Conservation (phyloP, 2,113 vertebrate species). For the Podarcis raffonei region DNA sequence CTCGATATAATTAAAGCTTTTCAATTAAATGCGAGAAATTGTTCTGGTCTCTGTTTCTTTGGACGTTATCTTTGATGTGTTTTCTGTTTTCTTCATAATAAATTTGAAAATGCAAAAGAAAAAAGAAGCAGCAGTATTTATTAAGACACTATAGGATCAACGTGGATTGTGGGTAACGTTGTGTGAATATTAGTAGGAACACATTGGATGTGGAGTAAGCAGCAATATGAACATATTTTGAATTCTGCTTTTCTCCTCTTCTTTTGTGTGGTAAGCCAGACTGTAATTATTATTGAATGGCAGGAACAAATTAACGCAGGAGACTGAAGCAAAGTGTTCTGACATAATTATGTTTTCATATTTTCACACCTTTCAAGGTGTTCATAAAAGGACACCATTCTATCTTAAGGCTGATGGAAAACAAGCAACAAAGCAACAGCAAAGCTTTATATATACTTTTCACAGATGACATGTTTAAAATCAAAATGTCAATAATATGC, state of each 20-base stretch:
- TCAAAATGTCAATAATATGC: conserved; percentile 44
- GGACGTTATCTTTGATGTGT: too few species aligned
- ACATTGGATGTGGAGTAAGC: background rate
- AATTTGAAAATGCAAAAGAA: too few species aligned
- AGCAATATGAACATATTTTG: background rate
- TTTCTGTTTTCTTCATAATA: too few species aligned
- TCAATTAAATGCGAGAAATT: too few species aligned
- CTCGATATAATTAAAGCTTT: too few species aligned
- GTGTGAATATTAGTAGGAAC: background rate
- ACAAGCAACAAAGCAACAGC: conserved; percentile 50
- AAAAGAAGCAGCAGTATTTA: too few species aligned
- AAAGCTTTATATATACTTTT: conserved; percentile 48
- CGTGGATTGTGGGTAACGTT: too few species aligned
- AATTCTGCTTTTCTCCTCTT: conserved; percentile 15
- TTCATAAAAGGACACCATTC: conserved; percentile 60
- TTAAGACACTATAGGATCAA: background rate
- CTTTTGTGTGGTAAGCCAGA: background rate
- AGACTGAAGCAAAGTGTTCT: conserved; percentile 43
- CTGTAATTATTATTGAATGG: conserved; percentile 7
- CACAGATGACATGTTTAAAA: conserved; percentile 56
- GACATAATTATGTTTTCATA: conserved; percentile 48
- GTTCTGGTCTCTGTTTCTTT: too few species aligned
- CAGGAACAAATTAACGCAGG: conserved; percentile 53
- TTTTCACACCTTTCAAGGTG: conserved; percentile 56
- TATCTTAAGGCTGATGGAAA: conserved; percentile 55